Conservation (phyloP, 37 sponge, comb jelly and placozoan genomes). For the Cliona cf. orientalis region DNA sequence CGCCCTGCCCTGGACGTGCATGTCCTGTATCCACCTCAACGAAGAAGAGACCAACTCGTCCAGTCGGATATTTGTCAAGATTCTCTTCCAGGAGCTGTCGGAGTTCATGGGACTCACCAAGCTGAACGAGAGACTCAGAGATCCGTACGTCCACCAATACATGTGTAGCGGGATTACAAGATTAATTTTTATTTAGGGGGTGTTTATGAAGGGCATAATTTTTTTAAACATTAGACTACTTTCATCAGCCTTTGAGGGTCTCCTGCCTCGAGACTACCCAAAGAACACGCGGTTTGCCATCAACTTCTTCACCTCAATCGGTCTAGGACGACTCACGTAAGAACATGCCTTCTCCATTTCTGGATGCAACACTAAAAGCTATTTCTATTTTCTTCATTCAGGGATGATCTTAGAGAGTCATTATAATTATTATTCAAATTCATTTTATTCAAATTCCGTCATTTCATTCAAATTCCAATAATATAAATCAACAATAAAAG, state of each 20-base stretch:
- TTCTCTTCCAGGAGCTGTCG: constrained; percentile 96
- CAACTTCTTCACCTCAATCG: constrained; percentile 99
- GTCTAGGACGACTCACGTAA: constrained; percentile 96
- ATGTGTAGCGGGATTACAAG: too few relatives aligned
- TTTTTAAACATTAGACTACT: constrained; percentile 50
- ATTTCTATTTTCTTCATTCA: too few relatives aligned
- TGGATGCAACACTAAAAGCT: too few relatives aligned
- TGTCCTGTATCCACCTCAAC: constrained; percentile 92
- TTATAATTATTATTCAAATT: too few relatives aligned
- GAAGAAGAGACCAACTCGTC: constrained; percentile 99
- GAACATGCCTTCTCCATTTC: too few relatives aligned
- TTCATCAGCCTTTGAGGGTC: constrained; percentile 84
- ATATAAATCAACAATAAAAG: too few relatives aligned
- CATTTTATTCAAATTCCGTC: too few relatives aligned
- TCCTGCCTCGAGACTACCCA: constrained; percentile 93
- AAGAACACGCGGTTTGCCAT: constrained; percentile 95
- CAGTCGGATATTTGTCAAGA: constrained; percentile 99
- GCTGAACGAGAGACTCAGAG: constrained; percentile 87
- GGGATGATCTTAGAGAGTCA: too few relatives aligned
- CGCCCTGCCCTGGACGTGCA: constrained; percentile 95
- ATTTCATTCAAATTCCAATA: too few relatives aligned
- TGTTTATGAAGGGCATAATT: background rate
- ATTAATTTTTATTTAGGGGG: background rate
- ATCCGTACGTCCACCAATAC: constrained; percentile 68
- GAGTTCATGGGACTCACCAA: constrained; percentile 94